Percentiles rank a stretch among this genome's conserved stretches.
phyloP scores from a whole-genome alignment of 1,140 invertebrate species.

The Diplogasteroides magnus region DNA sequence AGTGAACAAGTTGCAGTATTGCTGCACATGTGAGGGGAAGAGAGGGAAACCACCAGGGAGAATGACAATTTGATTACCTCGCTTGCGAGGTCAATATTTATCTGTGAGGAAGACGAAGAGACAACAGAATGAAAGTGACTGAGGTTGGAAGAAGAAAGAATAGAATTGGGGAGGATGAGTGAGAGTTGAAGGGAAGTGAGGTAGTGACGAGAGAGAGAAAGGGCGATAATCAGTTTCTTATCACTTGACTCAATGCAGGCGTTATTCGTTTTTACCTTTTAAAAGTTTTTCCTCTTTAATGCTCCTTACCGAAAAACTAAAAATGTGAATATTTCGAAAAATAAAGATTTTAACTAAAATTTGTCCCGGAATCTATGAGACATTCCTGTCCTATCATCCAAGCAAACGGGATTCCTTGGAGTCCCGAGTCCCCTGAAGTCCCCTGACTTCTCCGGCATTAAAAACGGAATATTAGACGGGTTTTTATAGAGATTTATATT shows the following conservation, averaged over 20 bases:
- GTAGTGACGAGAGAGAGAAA: neutral
- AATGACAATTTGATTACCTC: neutral
- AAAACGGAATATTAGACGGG: no score
- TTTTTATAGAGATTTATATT: no score
- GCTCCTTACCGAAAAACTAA: neutral
- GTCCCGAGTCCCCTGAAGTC: no score
- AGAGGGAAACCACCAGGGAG: neutral
- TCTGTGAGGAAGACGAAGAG: neutral
- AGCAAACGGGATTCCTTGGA: no score
- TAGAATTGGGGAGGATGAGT: neutral
- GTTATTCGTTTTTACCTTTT: slow-evolving; percentile 11
- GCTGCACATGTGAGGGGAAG: neutral
- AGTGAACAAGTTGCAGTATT: no score
- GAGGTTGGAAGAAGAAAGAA: neutral
- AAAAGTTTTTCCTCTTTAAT: slow-evolving; percentile 1
- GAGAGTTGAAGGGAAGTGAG: neutral
- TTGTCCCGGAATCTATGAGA: no score
- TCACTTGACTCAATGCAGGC: no score
- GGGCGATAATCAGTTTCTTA: no score
- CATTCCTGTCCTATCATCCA: no score
- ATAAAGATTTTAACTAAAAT: no score
- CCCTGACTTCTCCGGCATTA: no score
- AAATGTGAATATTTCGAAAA: slow-evolving; percentile 6
- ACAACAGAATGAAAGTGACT: neutral
- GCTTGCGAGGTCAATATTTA: neutral